A percentile compares a stretch with the other conserved stretches of the same genome.
Conservation (phyloP, 92 coral and sea anemone genomes). For the Phenganax subtilis region DNA sequence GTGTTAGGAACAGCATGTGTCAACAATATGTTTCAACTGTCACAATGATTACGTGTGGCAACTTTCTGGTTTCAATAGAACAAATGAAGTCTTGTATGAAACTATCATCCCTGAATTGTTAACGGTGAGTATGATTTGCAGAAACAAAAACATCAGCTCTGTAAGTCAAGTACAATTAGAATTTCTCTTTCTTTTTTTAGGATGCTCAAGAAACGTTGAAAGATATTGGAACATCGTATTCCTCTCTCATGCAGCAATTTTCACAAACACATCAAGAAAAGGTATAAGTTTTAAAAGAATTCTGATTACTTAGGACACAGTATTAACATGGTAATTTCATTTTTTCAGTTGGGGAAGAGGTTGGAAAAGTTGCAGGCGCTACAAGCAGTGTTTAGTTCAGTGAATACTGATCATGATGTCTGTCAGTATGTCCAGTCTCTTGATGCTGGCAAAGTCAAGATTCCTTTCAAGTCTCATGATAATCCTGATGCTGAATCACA, state of each 20-base stretch:
- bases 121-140: constrained; percentile 57
- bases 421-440: constrained; percentile 61
- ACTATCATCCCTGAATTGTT: constrained; percentile 72
- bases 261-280: constrained; percentile 70
- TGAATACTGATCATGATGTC: constrained; percentile 55
- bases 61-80: constrained; percentile 61
- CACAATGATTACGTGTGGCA: constrained; percentile 86
- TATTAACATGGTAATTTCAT: neutral
- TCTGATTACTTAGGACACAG: neutral
- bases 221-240: constrained; percentile 60
- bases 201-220: constrained; percentile 73
- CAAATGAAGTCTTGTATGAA: constrained; percentile 73
- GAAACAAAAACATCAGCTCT: neutral
- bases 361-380: constrained; percentile 59
- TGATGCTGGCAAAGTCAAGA: constrained; percentile 47
- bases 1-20: constrained; percentile 76
- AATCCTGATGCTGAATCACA: constrained; percentile 63
- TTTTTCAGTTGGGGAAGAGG: constrained; percentile 57
- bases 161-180: too few relatives aligned
- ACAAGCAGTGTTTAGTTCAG: constrained; percentile 61
- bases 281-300: constrained; percentile 37
- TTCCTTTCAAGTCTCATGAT: constrained; percentile 50
- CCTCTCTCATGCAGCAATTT: constrained; percentile 60
- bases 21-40: constrained; percentile 76
- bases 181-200: constrained; percentile 25